Evolutionary conservation across 1,140 invertebrate species (phyloP).

Genomic region (Rhynchophorus ferrugineus): DNA sequence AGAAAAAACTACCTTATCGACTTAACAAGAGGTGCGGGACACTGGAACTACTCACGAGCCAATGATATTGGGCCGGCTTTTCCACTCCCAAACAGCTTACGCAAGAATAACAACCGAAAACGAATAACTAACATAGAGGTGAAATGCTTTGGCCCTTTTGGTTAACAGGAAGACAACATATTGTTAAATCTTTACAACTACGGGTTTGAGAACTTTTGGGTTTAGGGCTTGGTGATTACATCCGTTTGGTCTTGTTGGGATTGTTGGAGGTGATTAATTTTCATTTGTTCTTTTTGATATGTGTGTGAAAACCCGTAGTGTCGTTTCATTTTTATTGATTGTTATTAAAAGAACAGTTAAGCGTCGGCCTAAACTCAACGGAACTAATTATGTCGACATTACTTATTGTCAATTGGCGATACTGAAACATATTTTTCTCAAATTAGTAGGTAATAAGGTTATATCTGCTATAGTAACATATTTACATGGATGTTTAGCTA

Average conservation of each 20-base stretch:
- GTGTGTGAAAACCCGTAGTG: neutral
- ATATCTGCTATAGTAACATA: conserved; percentile 8
- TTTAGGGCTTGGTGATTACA: no score
- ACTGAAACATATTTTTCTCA: conserved; percentile 15
- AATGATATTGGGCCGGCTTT: neutral
- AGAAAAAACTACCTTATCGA: neutral
- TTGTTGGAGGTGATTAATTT: no score
- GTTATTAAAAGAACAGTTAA: neutral
- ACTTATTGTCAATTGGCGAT: conserved; percentile 23
- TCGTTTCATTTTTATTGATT: neutral
- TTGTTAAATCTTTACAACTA: neutral
- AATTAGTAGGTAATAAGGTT: conserved; percentile 1
- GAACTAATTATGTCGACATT: conserved; percentile 5
- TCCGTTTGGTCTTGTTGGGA: no score
- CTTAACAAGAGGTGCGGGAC: neutral
- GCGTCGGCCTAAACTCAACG: neutral
- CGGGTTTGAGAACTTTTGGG: no score
- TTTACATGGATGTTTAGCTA: conserved; percentile 7
- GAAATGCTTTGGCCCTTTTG: conserved; percentile 1
- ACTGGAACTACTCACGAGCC: neutral
- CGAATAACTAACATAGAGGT: neutral
- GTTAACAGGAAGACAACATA: conserved; percentile 2
- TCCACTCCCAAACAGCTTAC: neutral
- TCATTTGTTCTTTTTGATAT: no score
- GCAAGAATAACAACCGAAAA: neutral